Conservation (phyloP, 2,113 vertebrate genomes). For the Passer montanus region DNA sequence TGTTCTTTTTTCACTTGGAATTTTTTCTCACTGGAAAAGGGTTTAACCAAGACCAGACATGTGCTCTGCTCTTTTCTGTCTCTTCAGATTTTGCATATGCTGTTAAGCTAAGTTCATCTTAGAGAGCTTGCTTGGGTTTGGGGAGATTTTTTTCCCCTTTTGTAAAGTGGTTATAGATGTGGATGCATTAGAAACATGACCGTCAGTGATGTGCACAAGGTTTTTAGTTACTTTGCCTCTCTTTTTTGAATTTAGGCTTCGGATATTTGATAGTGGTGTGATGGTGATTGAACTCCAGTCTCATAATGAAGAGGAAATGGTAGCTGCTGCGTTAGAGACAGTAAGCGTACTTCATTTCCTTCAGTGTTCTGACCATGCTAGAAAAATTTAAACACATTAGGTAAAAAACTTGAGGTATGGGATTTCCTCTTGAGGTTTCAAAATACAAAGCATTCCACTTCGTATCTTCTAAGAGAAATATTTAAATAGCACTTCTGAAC, state of each 20-base stretch:
- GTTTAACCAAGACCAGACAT: background rate
- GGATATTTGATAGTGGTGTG: constrained; percentile 96
- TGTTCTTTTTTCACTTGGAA: background rate
- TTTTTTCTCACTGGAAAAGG: background rate
- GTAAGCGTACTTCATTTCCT: constrained; percentile 72
- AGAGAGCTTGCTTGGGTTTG: background rate
- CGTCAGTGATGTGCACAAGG: background rate
- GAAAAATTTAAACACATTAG: background rate
- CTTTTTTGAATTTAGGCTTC: constrained; percentile 78
- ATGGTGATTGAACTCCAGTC: constrained; percentile 99
- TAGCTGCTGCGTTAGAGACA: constrained; percentile 91
- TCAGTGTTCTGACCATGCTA: background rate
- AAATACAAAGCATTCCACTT: constrained; percentile 11
- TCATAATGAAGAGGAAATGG: constrained; percentile 98
- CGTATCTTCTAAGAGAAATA: background rate
- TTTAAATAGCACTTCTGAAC: constrained; percentile 2
- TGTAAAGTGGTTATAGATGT: background rate
- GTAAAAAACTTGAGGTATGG: constrained; percentile 11
- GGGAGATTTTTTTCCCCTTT: background rate
- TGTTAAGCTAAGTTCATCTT: background rate
- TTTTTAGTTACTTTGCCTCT: background rate
- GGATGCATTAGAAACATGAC: background rate
- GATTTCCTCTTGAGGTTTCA: constrained; percentile 53
- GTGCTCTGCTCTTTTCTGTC: background rate
- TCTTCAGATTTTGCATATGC: background rate